Evolutionary conservation across 2,797 vertebrate species (phyloP), one percentile per base, ranked within the genome.

Genomic region (Notamacropus eugenii): DNA sequence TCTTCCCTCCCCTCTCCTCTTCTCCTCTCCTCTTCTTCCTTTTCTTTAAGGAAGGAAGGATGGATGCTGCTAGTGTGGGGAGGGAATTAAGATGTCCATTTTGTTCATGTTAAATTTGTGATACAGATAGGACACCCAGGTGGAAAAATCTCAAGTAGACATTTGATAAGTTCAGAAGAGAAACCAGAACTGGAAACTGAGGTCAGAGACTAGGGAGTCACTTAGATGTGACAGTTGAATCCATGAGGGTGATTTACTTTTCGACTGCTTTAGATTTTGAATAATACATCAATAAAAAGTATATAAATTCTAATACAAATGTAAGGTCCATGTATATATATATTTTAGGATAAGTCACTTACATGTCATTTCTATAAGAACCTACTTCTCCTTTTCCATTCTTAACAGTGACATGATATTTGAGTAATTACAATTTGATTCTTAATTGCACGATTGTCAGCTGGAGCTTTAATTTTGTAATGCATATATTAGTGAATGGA

Each of bases 141-240:
- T 57, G 16, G 12, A 9, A 10, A 16, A 6, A 8, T 55, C 8
- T 10, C 1, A 54, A 27, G 6, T 0, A 1, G n/a, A 6, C 8
- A 16, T 27, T 29, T 31, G 24, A 27, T n/a, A n/a, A 46, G 40
- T n/a, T 34, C 0, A 3, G 19, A 11, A 12, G 50, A 34, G 28
- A 46, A 34, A 34, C 34, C 1, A 0, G 31, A 22, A 8, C 34
- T 34, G 28, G 28, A 3, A 54, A 29, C 3, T 13, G 1, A 12
- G 28, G 0, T 5, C 1, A 50, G 3, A 8, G 19, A 16, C 10
- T 0, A 5, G 92, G 54, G 52, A 93, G 27, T 29, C 67, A 31
- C 1, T 0, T 1, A 46, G 3, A n/a, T 24, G 22, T 55, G 31
- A 52, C 11, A 14, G 31, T 8, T 13, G 8, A 67, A 57, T 11